Conservation (phyloP, 2,113 vertebrate species). For the Melanocharis versteri region DNA sequence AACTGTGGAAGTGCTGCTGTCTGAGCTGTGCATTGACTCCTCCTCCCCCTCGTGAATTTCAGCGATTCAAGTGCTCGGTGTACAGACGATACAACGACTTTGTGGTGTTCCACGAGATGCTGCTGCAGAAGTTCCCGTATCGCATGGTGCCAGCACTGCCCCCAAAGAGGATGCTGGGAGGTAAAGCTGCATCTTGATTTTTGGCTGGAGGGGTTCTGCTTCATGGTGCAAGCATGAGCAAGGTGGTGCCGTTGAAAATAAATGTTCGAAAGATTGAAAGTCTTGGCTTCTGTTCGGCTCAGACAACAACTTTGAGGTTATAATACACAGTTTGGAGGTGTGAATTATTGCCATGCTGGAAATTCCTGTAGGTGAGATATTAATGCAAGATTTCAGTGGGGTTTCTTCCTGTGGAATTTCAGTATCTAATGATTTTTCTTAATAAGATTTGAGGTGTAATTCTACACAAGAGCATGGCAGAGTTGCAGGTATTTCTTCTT, state of each 20-base stretch:
- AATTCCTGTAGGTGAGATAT: background rate
- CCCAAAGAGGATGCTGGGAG: constrained; percentile 93
- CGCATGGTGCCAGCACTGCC: constrained; percentile 91
- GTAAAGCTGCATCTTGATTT: constrained; percentile 58
- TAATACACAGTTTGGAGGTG: background rate
- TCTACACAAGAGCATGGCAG: background rate
- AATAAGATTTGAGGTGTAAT: background rate
- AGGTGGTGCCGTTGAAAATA: background rate
- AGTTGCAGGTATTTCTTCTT: background rate
- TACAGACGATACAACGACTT: constrained; percentile 94
- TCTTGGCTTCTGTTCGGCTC: background rate
- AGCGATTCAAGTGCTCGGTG: constrained; percentile 89
- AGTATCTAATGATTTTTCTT: background rate
- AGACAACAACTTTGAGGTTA: background rate
- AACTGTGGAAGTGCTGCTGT: fast-evolving
- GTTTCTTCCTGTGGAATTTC: background rate
- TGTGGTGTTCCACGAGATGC: constrained; percentile 91
- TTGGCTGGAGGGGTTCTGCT: background rate
- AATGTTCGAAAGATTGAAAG: fast-evolving
- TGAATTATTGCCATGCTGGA: background rate
- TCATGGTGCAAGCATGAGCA: fast-evolving
- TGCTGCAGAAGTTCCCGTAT: constrained; percentile 92
- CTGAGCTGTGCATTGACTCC: background rate
- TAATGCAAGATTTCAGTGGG: background rate
- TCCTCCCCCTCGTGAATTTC: background rate